Evolutionary conservation across 2,113 vertebrate genomes (phyloP).

Genomic region (Xiphophorus couchianus): DNA sequence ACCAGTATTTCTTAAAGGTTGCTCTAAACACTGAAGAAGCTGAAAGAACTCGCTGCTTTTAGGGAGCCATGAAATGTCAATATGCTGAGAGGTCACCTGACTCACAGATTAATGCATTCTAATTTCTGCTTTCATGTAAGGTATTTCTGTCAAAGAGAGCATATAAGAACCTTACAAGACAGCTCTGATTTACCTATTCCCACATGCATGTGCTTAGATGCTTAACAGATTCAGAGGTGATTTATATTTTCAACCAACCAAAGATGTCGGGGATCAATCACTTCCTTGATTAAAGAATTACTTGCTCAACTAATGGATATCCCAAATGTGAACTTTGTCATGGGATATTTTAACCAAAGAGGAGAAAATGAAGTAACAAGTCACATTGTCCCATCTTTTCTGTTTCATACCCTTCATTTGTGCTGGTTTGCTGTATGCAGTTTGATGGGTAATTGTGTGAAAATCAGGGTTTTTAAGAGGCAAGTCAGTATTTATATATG

Average conservation of each 20-base stretch:
- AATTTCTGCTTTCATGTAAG: neutral
- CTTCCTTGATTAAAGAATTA: neutral
- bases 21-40: neutral
- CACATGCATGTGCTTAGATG: neutral
- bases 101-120: neutral
- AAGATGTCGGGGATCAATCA: neutral
- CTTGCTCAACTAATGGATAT: neutral
- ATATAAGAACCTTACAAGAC: neutral
- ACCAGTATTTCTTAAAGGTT: conserved; percentile 1
- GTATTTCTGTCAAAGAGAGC: neutral
- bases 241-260: neutral
- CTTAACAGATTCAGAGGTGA: neutral
- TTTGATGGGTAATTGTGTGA: no score
- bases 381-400: no score
- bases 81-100: neutral
- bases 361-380: no score
- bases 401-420: no score
- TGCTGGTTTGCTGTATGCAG: no score
- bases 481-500: no score
- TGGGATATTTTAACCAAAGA: no score
- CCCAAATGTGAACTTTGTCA: no score
- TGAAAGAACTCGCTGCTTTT: neutral
- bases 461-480: no score
- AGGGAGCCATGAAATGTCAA: conserved; percentile 1
- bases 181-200: neutral